Evolutionary conservation across 2,797 vertebrate species (phyloP).

Genomic region (Pantherophis alleghaniensis): DNA sequence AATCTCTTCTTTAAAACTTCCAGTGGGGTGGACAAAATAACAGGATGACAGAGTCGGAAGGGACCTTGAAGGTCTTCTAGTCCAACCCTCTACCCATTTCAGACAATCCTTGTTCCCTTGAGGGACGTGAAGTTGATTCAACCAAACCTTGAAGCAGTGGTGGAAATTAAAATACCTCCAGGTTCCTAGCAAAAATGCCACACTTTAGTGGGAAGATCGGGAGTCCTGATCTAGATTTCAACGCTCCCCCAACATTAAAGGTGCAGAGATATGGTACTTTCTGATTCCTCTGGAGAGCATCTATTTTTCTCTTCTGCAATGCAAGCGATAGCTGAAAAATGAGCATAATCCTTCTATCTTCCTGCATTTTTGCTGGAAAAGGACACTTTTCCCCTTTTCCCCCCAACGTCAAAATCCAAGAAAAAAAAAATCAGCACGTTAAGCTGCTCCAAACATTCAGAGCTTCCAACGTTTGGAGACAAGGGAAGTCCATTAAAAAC

Average conservation of each 20-base stretch:
- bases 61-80: too few species aligned
- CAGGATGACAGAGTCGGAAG: too few species aligned
- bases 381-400: background rate
- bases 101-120: background rate
- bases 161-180: background rate
- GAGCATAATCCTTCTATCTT: background rate
- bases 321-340: background rate
- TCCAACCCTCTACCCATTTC: too few species aligned
- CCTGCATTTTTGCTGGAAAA: background rate
- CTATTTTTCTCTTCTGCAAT: background rate
- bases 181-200: background rate
- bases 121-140: background rate
- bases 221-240: background rate
- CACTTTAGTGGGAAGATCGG: background rate
- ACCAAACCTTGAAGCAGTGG: too few species aligned
- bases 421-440: background rate
- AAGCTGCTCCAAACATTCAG: background rate
- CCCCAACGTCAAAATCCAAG: background rate
- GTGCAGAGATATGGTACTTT: background rate
- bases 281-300: background rate
- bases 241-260: background rate
- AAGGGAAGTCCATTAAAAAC: background rate
- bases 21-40: too few species aligned
- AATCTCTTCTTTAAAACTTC: too few species aligned
- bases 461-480: background rate